phyloP scores from a whole-genome alignment of 2,797 vertebrate species.

The Phoeniculus purpureus region DNA sequence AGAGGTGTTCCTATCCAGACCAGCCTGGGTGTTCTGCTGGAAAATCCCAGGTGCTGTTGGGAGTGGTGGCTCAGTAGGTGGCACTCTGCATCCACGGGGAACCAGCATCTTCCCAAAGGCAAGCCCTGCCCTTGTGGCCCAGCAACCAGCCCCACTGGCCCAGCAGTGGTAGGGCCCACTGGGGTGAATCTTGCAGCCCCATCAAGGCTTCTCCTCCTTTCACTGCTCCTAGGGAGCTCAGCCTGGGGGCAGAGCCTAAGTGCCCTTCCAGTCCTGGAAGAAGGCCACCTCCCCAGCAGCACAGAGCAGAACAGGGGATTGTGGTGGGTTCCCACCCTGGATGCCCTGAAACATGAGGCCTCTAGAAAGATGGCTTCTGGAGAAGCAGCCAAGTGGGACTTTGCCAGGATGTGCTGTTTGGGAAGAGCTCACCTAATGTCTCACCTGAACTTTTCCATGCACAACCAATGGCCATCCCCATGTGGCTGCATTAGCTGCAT shows the following conservation, averaged over 20 bases:
- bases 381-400: neutral
- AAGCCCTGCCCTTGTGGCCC: neutral
- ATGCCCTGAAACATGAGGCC: neutral
- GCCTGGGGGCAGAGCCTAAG: neutral
- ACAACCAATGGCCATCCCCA: neutral
- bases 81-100: constrained; percentile 53
- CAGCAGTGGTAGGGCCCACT: fast-evolving
- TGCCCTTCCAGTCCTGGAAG: neutral
- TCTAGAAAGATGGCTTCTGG: neutral
- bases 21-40: neutral
- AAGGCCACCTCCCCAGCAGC: neutral
- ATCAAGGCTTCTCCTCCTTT: neutral
- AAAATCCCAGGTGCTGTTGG: neutral
- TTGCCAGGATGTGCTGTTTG: neutral
- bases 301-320: neutral
- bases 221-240: neutral
- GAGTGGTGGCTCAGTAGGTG: constrained; percentile 48
- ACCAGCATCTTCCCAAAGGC: neutral
- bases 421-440: neutral
- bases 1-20: neutral
- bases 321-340: neutral
- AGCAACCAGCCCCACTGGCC: neutral
- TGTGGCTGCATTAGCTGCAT: neutral
- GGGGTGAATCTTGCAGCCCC: neutral
- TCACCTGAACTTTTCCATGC: fast-evolving